Evolutionary conservation across 2,113 vertebrate genomes (phyloP), one percentile per base, ranked within the genome.

Genomic region (Ochotona princeps): DNA sequence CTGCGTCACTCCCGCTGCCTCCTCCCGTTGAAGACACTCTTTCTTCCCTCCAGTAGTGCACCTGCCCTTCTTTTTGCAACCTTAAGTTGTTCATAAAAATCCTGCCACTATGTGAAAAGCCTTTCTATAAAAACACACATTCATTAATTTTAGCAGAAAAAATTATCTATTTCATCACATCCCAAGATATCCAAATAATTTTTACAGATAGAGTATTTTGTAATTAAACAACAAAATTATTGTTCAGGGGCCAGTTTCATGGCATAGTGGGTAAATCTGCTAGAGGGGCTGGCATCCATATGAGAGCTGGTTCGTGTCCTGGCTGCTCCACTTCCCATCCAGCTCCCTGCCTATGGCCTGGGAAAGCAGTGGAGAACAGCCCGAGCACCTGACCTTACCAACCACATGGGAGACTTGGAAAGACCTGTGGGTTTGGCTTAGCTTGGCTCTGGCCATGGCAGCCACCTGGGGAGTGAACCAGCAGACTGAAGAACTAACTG

Each of bases 181-280:
- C 10, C 9, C 20, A 66, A 85, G 12, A n/a, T 72, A 69, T 7
- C 1, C 60, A 65, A 66, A 38, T 20, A 28, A 88, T 26, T 69
- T 90, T 66, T 90, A 49, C 13, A 95, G 51, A 54, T 79, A 67
- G 23, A 85, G 44, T 85, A 74, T 73, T 87, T 74, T 95, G 6
- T 44, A 83, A 76, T 60, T 21, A 18, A 87, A 78, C 5, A 84
- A 44, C 30, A 70, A 80, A 60, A 70, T 63, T 47, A 76, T 51
- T 61, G n/a, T 35, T 85, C 7, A 80, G 54, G 54, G 54, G 54
- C 54, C 54, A 57, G 54, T 57, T 17, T 57, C 18, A 2, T 57
- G 54, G 54, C 18, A 18, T 14, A 57, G 54, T 57, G 54, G 18
- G 17, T 57, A 18, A 57, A 57, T 14, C 54, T 18, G 18, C 17